Conservation (phyloP, 2,888 invertebrate species). For the Lithophane leautieri region DNA sequence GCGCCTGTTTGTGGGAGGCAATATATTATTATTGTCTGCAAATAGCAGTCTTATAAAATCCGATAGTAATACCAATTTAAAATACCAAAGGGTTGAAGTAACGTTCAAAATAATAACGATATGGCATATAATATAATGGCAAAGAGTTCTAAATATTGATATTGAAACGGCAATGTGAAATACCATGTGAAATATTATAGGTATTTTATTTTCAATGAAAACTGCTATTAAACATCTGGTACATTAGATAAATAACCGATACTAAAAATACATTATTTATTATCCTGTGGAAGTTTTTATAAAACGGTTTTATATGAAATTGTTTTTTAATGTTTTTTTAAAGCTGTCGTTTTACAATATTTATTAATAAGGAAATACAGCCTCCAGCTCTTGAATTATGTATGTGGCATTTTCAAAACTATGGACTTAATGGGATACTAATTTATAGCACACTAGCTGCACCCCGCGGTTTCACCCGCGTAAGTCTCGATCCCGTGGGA, state of each 20-base stretch:
- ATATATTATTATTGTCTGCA: too few species aligned
- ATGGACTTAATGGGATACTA: neutral
- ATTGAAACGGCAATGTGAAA: slow-evolving; percentile 38
- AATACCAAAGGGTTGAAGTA: neutral
- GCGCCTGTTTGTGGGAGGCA: too few species aligned
- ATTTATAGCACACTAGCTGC: neutral
- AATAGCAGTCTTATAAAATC: too few species aligned
- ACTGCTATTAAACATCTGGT: slow-evolving; percentile 16
- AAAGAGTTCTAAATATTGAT: slow-evolving; percentile 3
- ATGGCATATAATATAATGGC: slow-evolving; percentile 14
- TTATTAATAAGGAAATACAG: neutral
- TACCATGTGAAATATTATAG: slow-evolving; percentile 14
- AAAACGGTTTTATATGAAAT: neutral
- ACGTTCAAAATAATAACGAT: slow-evolving; percentile 19
- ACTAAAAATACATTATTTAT: slow-evolving; percentile 10
- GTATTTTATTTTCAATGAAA: slow-evolving; percentile 41
- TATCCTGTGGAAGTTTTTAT: neutral
- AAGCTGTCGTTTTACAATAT: too few species aligned
- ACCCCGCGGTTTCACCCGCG: too few species aligned
- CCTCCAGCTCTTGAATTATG: neutral
- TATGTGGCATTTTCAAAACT: too few species aligned
- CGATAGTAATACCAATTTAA: neutral
- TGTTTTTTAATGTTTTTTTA: neutral
- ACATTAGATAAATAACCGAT: slow-evolving; percentile 21
- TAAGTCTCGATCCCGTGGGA: too few species aligned